Base-by-base conservation (phyloP, 1,140 invertebrate species). In the Goniozus legneri region DNA sequence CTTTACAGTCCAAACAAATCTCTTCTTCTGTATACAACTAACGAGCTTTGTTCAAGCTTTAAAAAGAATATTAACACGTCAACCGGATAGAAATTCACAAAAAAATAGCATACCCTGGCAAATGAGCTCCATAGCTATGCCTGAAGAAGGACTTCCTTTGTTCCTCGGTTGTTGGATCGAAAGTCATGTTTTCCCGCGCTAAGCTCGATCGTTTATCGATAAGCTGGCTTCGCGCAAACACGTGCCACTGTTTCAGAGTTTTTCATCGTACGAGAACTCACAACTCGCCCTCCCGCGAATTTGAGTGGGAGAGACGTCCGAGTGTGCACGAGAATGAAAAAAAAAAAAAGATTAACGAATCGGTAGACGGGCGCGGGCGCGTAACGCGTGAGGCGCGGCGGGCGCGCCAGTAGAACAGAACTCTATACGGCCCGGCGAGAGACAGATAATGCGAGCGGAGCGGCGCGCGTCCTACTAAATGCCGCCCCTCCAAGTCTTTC, bases 71-170 rank as follows among this genome's bases (percentile, higher is more conserved):
- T n/a, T n/a, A n/a, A n/a, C n/a, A n/a, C n/a, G n/a, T n/a, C n/a
- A n/a, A n/a, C n/a, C n/a, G n/a, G n/a, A n/a, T n/a, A n/a, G n/a
- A n/a, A n/a, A n/a, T n/a, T n/a, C n/a, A n/a, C n/a, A n/a, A 44
- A 51, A 30, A 6, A 44, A 10, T 13, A 35, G 3, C 44, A 71
- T 63, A 75, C 73, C 73, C 73, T 14, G 73, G 73, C 16, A 76
- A 55, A 64, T 76, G 73, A 43, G 65, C 66, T 14, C 44, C 59
- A 52, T 69, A 74, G 52, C 60, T 66, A 44, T 68, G 68, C n/a
- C 44, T 50, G 24, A 73, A 73, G 37, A 75, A 75, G 36, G 60
- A 48, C 44, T 66, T 59, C 42, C 55, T 61, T 37, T 75, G 60
- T 41, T 73, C 69, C 2, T 65, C 60, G 13, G 58, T 52, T 2